These are phyloP conservation scores for Setipinna tenuifilis DNA, from an alignment of 2,797 vertebrate genomes.

Conservation along the genomic window DNA sequence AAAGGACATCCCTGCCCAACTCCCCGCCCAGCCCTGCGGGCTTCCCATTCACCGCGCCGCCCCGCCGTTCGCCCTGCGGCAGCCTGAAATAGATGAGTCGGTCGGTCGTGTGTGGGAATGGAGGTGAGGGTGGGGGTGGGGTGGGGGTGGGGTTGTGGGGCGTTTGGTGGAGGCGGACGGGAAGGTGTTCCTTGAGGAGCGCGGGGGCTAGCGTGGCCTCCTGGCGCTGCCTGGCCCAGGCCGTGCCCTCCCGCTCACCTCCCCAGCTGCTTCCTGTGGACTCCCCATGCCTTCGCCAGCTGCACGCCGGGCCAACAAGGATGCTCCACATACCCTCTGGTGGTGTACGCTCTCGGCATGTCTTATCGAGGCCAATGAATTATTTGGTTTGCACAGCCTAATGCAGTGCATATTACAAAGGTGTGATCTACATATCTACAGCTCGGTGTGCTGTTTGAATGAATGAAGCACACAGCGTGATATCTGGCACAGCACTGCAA, in stretches of 20 bases:
- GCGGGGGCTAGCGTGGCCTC: neutral
- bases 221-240: neutral
- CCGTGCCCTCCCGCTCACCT: neutral
- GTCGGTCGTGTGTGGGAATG: neutral
- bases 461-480: neutral
- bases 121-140: no score
- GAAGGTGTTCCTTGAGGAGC: neutral
- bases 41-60: slow-evolving; percentile 3
- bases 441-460: neutral
- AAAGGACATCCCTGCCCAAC: slow-evolving; percentile 33
- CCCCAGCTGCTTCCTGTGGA: neutral
- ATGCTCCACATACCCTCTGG: neutral
- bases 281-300: neutral
- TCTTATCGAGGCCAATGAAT: slow-evolving; percentile 12
- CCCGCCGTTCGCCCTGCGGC: slow-evolving; percentile 29
- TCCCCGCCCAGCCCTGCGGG: neutral
- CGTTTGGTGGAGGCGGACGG: neutral
- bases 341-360: neutral
- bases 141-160: no score
- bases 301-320: neutral
- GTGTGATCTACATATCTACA: neutral
- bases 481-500: neutral
- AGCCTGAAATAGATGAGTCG: slow-evolving; percentile 37
- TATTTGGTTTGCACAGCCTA: neutral
- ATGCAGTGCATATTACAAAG: neutral